Base-by-base conservation (phyloP, 2,888 invertebrate genomes). In the Argyresthia albistria region DNA sequence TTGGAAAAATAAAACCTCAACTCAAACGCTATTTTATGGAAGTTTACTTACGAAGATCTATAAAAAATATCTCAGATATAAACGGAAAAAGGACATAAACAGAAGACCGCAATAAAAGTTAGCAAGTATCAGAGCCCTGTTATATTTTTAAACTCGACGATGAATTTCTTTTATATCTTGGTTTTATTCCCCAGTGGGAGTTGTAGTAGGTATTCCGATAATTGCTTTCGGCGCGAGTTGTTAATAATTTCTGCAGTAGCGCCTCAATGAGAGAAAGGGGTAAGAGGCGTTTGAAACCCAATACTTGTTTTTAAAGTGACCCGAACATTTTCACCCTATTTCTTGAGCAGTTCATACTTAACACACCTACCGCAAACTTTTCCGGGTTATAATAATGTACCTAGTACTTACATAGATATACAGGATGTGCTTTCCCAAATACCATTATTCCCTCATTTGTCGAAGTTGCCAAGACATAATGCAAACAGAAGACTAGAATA, bases 21-120 rank as follows among this genome's bases (percentile, higher is more conserved):
- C 14, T 39, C 60, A 62, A 65, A 63, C 59, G 60, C 57, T 60
- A 62, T 63, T 66, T 69, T 67, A 70, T 64, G 59, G 66, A 63
- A 64, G 59, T 65, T 64, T 59, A 58, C 60, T 61, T 15, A 57
- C 56, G 62, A 64, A 64, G 62, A 25, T 66, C 65, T 64, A 66
- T 72, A 72, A 72, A 76, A 74, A 70, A 71, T 72, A 70, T 75
- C 70, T 63, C 56, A 61, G 69, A 67, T 69, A 70, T 72, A 72
- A 74, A 73, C 60, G 62, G 14, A 35, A 50, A 46, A 51, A 60
- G 63, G 68, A 68, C 67, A 70, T 73, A 75, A 73, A 63, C 60
- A 63, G 59, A 70, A 69, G 64, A 65, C 63, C 61, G 68, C 69
- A 69, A 73, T 75, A 76, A 76, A 76, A 71, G 67, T 71, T 66